A percentile compares a stretch with the other conserved stretches of the same genome.
Evolutionary conservation across 1,140 invertebrate genomes (phyloP).

Genomic region (Gonioctena quinquepunctata): DNA sequence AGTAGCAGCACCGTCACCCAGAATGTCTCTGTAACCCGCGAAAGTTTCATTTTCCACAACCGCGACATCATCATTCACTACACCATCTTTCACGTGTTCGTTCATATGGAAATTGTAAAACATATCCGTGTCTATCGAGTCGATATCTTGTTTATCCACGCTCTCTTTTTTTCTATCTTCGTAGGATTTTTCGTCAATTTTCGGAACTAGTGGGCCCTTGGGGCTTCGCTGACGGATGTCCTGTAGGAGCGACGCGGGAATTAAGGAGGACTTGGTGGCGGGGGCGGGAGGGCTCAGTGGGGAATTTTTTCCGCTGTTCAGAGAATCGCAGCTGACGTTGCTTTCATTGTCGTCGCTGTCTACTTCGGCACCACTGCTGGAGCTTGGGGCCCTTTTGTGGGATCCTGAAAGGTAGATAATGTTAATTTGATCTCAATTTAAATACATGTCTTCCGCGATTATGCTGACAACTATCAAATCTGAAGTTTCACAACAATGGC

Average conservation of each 20-base stretch:
- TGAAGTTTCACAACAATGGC: too few relatives aligned
- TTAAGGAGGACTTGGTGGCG: slow-evolving; percentile 48
- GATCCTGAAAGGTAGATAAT: slow-evolving; percentile 30
- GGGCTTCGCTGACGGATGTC: slow-evolving; percentile 62
- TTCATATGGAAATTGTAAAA: slow-evolving; percentile 83
- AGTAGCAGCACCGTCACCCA: slow-evolving; percentile 68
- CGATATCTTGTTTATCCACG: slow-evolving; percentile 57
- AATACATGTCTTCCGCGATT: too few relatives aligned
- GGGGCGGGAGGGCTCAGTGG: neutral
- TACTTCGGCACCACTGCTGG: slow-evolving; percentile 61
- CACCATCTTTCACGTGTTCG: slow-evolving; percentile 69
- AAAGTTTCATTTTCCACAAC: slow-evolving; percentile 71
- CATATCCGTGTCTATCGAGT: slow-evolving; percentile 73
- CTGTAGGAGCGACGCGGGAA: slow-evolving; percentile 64
- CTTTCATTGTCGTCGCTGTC: slow-evolving; percentile 72
- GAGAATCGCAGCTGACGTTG: slow-evolving; percentile 72
- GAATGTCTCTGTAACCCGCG: slow-evolving; percentile 78
- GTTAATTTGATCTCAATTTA: too few relatives aligned
- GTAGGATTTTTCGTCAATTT: slow-evolving; percentile 71
- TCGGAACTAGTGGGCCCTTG: slow-evolving; percentile 1
- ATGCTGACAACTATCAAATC: too few relatives aligned
- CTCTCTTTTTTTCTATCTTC: slow-evolving; percentile 61
- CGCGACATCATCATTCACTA: slow-evolving; percentile 54
- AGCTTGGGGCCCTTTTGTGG: slow-evolving; percentile 28
- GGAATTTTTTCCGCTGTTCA: slow-evolving; percentile 66